A percentile compares a stretch with the other conserved stretches of the same genome.
Conservation (phyloP, 1,140 invertebrate species). For the Magallana ariakensis region DNA sequence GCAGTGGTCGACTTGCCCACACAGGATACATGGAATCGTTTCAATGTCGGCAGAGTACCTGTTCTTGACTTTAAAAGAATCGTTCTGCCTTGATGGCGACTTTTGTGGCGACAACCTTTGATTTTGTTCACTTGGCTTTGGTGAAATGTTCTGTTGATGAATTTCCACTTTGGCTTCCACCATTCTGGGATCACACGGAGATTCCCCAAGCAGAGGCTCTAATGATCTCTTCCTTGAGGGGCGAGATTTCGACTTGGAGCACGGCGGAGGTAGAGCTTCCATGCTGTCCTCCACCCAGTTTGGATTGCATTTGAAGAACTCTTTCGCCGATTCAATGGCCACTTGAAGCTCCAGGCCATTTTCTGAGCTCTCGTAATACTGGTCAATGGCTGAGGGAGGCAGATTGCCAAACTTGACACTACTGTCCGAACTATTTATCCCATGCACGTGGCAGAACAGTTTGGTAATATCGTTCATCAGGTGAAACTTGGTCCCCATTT, state of each 20-base stretch:
- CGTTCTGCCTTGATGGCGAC: conserved; percentile 70
- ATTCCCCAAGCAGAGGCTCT: conserved; percentile 66
- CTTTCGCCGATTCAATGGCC: conserved; percentile 72
- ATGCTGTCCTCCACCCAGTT: conserved; percentile 76
- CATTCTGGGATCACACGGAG: conserved; percentile 28
- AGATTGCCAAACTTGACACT: conserved; percentile 59
- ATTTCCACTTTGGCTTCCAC: conserved; percentile 51
- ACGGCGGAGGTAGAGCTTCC: conserved; percentile 62
- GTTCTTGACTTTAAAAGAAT: conserved; percentile 53
- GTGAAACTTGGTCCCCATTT: conserved; percentile 69
- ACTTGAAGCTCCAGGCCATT: conserved; percentile 68
- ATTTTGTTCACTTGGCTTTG: conserved; percentile 21
- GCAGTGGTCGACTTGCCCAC: conserved; percentile 57
- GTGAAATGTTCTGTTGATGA: conserved; percentile 62
- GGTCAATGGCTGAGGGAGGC: conserved; percentile 56
- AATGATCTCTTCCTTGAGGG: conserved; percentile 67
- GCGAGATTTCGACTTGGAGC: conserved; percentile 62
- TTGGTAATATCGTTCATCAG: conserved; percentile 74
- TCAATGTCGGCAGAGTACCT: conserved; percentile 47
- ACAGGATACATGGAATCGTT: conserved; percentile 58
- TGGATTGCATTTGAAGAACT: conserved; percentile 72
- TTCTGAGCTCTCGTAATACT: conserved; percentile 69
- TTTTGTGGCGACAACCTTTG: conserved; percentile 64
- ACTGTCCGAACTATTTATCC: conserved; percentile 61
- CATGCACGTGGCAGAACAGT: conserved; percentile 70